These are phyloP conservation scores for Acronicta aceris DNA, from an alignment of 2,888 invertebrate genomes.

Conservation along the genomic window DNA sequence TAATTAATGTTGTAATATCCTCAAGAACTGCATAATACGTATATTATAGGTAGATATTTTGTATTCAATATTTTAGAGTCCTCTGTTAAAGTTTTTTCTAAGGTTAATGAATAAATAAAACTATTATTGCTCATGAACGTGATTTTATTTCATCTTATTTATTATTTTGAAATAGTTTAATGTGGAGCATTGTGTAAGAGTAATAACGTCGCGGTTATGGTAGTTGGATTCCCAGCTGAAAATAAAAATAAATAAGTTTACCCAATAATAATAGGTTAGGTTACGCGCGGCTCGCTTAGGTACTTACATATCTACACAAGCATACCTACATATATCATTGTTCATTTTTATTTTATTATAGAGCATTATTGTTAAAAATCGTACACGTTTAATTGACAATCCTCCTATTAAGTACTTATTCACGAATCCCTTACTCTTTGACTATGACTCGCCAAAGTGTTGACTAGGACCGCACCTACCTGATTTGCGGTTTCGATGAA, in stretches of 20 bases:
- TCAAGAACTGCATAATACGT: slow-evolving; percentile 52
- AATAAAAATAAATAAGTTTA: slow-evolving; percentile 45
- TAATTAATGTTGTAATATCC: slow-evolving; percentile 29
- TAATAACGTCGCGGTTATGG: slow-evolving; percentile 17
- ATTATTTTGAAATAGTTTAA: slow-evolving; percentile 12
- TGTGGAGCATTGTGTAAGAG: slow-evolving; percentile 53
- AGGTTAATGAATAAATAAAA: slow-evolving; percentile 62
- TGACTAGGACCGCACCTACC: no score
- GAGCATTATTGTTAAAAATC: no score
- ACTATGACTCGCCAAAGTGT: no score
- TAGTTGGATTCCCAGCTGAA: slow-evolving; percentile 68
- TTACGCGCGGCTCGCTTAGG: no score
- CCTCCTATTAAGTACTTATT: no score
- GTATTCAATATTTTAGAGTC: slow-evolving; percentile 58
- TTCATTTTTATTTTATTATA: no score
- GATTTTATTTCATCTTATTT: slow-evolving; percentile 46
- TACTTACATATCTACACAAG: no score
- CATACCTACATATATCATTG: no score
- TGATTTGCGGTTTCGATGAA: slow-evolving; percentile 73
- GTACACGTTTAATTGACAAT: no score
- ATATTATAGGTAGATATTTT: slow-evolving; percentile 53
- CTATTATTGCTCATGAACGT: slow-evolving; percentile 63
- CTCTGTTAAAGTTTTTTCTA: slow-evolving; percentile 62
- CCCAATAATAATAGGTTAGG: no score
- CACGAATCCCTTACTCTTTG: no score